Percentiles rank a stretch among this genome's conserved stretches.
Conservation (phyloP, 37 sponge, comb jelly and placozoan species). For the Dysidea cf. avara region DNA sequence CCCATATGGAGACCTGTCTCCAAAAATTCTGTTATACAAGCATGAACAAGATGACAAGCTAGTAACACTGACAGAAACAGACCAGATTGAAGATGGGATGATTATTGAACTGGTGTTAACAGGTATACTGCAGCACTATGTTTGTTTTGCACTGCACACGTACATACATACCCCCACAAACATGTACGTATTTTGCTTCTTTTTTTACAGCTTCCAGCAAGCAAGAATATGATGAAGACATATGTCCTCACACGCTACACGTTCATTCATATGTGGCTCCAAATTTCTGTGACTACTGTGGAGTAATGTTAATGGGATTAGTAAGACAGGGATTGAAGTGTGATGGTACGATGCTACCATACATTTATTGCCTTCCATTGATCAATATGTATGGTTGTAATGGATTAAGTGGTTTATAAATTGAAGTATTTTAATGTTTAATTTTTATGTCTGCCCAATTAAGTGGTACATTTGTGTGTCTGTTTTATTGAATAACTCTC, state of each 20-base stretch:
- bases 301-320: constrained; percentile 76
- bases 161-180: too few species aligned
- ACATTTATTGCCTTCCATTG: too few species aligned
- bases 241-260: constrained; percentile 77
- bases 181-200: not conserved
- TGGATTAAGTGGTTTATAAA: too few species aligned
- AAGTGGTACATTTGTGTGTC: not conserved
- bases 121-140: constrained; percentile 30
- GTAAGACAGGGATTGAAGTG: constrained; percentile 91
- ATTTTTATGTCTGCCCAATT: too few species aligned
- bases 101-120: constrained; percentile 55
- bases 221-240: constrained; percentile 59
- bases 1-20: constrained; percentile 66
- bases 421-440: too few species aligned
- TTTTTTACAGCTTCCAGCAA: constrained; percentile 25
- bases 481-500: not conserved
- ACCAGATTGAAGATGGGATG: constrained; percentile 53
- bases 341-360: constrained; percentile 84
- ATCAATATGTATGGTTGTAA: too few species aligned
- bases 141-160: too few species aligned
- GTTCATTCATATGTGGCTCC: constrained; percentile 81
- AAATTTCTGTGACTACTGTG: constrained; percentile 91
- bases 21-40: constrained; percentile 47
- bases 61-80: constrained; percentile 24
- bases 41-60: constrained; percentile 40